Conservation (phyloP, 1,140 invertebrate genomes). For the Cataglyphis hispanica region DNA sequence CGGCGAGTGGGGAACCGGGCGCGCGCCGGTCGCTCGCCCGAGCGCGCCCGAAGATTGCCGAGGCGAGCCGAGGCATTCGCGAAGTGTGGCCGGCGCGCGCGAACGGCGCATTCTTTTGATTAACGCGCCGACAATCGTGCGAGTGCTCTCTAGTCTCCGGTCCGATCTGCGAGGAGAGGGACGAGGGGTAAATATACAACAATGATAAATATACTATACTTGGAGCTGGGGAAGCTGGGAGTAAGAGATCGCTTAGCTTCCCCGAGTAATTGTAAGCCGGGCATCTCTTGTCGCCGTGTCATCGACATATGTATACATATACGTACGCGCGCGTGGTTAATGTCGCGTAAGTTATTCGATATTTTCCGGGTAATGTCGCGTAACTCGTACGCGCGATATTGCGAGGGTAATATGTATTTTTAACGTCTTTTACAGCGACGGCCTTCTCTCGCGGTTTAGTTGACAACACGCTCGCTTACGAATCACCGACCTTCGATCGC, state of each 20-base stretch:
- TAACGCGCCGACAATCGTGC: not conserved
- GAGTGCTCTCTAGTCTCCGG: too few relatives aligned
- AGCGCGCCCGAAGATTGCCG: constrained; percentile 62
- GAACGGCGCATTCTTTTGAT: constrained; percentile 27
- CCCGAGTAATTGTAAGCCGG: too few relatives aligned
- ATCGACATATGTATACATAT: not conserved
- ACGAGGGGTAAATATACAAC: too few relatives aligned
- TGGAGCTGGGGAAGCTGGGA: too few relatives aligned
- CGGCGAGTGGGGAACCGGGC: constrained; percentile 70
- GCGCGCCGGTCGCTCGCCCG: constrained; percentile 71
- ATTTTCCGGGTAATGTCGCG: constrained; percentile 58
- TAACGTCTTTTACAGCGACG: constrained; percentile 31
- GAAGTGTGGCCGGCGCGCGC: constrained; percentile 27
- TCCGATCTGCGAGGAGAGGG: not conserved
- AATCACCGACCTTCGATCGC: not conserved
- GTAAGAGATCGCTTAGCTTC: too few relatives aligned
- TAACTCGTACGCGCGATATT: constrained; percentile 54
- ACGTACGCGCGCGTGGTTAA: constrained; percentile 43
- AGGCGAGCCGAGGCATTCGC: constrained; percentile 19
- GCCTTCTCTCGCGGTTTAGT: not conserved
- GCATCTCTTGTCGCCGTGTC: not conserved
- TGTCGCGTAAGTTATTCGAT: constrained; percentile 62
- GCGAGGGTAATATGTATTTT: constrained; percentile 30
- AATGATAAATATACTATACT: too few relatives aligned
- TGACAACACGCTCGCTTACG: constrained; percentile 6